Evolutionary conservation across 1,140 invertebrate genomes (phyloP).

Genomic region (Drosophila bifasciata): DNA sequence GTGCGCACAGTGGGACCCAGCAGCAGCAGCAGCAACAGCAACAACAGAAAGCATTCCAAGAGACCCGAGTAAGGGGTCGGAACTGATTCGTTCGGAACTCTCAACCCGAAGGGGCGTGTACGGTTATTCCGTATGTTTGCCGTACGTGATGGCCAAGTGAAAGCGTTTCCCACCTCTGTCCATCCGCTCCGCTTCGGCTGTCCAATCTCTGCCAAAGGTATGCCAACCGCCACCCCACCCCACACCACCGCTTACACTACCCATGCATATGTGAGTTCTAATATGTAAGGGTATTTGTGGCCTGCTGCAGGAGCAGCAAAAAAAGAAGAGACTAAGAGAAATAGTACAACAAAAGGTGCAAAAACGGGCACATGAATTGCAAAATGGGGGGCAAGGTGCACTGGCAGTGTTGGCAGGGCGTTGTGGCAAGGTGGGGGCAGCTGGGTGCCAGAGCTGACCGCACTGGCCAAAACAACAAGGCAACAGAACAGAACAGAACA

Average conservation of each 20-base stretch:
- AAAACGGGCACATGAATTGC: constrained; percentile 72
- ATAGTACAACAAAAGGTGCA: constrained; percentile 68
- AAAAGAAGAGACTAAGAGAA: constrained; percentile 17
- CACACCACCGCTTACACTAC: neutral
- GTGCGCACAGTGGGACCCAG: constrained; percentile 69
- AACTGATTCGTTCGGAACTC: too few species aligned
- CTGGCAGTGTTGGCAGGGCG: neutral
- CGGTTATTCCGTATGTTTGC: constrained; percentile 38
- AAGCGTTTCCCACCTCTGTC: constrained; percentile 42
- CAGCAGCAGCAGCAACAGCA: constrained; percentile 7
- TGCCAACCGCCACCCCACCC: neutral
- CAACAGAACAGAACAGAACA: constrained; percentile 19
- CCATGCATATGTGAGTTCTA: constrained; percentile 46
- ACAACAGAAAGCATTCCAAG: constrained; percentile 1
- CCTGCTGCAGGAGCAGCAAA: constrained; percentile 21
- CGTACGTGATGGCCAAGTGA: constrained; percentile 70
- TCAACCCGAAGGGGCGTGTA: too few species aligned
- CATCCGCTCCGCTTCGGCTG: too few species aligned
- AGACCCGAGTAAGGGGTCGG: too few species aligned
- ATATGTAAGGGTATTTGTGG: constrained; percentile 60
- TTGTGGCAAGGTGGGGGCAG: constrained; percentile 11
- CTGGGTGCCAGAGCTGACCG: constrained; percentile 41
- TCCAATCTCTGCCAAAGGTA: too few species aligned
- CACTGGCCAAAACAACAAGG: constrained; percentile 57
- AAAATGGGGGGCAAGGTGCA: constrained; percentile 38